Base-by-base conservation (phyloP, 2,888 invertebrate species). In the Athalia cordata region DNA sequence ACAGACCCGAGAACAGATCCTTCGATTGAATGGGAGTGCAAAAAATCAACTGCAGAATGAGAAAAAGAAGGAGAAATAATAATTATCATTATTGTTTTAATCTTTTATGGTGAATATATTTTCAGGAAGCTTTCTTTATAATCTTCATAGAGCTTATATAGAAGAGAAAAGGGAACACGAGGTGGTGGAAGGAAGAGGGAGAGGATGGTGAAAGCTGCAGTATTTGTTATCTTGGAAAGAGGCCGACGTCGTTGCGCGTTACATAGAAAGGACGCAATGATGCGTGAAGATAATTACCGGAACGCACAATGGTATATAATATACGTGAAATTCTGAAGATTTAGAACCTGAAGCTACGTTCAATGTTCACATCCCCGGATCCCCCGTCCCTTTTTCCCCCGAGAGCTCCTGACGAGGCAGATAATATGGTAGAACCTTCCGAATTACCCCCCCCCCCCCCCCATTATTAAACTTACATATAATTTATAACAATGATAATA, bases 281-380 rank as follows among this genome's bases (percentile, higher is more conserved):
- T 52, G 68, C 68, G 68, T 68, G 68, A 68, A 68, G 68, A 55
- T 68, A 68, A 68, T 68, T 68, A 68, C 68, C 49, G 50, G 68
- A n/a, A 68, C 43, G 52, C 68, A 68, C 55, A 68, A 55, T 55
- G 55, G 43, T 68, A 29, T 68, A 47, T 29, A 65, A 65, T 43
- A 9, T 52, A 15, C 1, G n/a, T 11, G 55, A 55, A 55, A 55
- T 55, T 55, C 13, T 68, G 43, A 55, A 68, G 43, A 68, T n/a
- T 68, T n/a, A n/a, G 15, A 68, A 68, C 55, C 47, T n/a, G 9
- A 47, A 5, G 64, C 64, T 64, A n/a, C 64, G 6, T 47, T 64
- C 45, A 47, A 29, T 29, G 29, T 29, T 29, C 29, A 29, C 29
- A 29, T 29, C 29, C 29, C 29, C 29, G 1, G 29, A 29, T 29